Evolutionary conservation across 2,888 invertebrate genomes (phyloP), one percentile per base, ranked within the genome.

Genomic region (Carcina quercana): DNA sequence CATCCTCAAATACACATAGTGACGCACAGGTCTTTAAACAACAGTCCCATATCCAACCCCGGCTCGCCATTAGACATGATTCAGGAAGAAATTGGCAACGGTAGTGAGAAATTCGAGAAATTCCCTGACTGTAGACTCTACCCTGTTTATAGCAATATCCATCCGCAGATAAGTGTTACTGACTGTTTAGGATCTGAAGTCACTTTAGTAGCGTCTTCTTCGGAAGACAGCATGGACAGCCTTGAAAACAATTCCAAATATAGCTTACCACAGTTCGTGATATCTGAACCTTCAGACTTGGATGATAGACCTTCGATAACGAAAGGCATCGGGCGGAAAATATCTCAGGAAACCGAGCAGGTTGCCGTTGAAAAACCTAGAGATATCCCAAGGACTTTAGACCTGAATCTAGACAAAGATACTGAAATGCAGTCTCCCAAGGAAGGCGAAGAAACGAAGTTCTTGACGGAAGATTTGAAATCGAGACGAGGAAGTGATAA

Each of bases 121-220:
- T 64, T 65, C 14, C 59, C 69, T 1, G 53, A 37, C 2, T n/a
- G n/a, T n/a, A n/a, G n/a, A n/a, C n/a, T n/a, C n/a, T n/a, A n/a
- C n/a, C n/a, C n/a, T n/a, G n/a, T n/a, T n/a, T 71, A 65, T 25
- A 45, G 57, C 0, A 43, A 64, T 0, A 79, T 62, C 8, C 89
- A 92, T 62, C 96, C 97, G 0, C 95, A 95, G 69, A 97, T 97
- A 38, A 96, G 95, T 48, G 87, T 97, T 6, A 97, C 97, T 0
- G 96, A 97, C 63, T 95, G 96, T 31, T 86, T 93, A 32, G 96
- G 96, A 1, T 93, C 92, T 4, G 93, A 93, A 70, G 89, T 93
- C 0, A 93, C 93, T 0, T 59, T 94, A 2, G 91, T 93, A 0
- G 92, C 92, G 0, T 92, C 92, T 0, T 91, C 92, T 0, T 91